Percentiles rank a stretch among this genome's conserved stretches.
Conservation (phyloP, 2,888 invertebrate species). For the Syrista parreyssii region DNA sequence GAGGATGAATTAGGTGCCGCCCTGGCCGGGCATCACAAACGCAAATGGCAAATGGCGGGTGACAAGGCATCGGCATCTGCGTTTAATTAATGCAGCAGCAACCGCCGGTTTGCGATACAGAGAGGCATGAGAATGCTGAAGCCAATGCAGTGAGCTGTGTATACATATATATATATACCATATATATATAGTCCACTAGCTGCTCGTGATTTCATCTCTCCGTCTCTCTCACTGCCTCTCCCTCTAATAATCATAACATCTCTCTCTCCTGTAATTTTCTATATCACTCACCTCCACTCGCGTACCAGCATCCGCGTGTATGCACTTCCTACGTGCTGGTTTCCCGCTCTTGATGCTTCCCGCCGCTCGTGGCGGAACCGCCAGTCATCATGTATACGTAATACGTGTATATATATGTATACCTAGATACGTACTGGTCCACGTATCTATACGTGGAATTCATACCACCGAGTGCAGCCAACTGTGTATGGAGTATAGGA, state of each 20-base stretch:
- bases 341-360: neutral
- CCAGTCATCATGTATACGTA: neutral
- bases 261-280: neutral
- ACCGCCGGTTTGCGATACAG: constrained; percentile 21
- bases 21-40: constrained; percentile 39
- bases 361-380: neutral
- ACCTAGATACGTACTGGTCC: neutral
- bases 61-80: constrained; percentile 54
- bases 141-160: constrained; percentile 10
- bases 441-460: neutral
- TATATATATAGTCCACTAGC: neutral
- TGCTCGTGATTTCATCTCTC: neutral
- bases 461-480: neutral
- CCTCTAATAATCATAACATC: neutral
- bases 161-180: too few relatives aligned
- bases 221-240: neutral
- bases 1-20: constrained; percentile 41
- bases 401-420: neutral
- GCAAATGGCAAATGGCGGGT: constrained; percentile 51
- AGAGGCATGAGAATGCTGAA: constrained; percentile 32
- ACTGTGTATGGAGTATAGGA: neutral
- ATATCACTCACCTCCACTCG: neutral
- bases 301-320: neutral
- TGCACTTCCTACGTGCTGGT: neutral
- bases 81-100: constrained; percentile 51